A percentile compares a stretch with the other conserved stretches of the same genome.
phyloP scores from a whole-genome alignment of 2,797 vertebrate genomes.

The Coreius guichenoti region DNA sequence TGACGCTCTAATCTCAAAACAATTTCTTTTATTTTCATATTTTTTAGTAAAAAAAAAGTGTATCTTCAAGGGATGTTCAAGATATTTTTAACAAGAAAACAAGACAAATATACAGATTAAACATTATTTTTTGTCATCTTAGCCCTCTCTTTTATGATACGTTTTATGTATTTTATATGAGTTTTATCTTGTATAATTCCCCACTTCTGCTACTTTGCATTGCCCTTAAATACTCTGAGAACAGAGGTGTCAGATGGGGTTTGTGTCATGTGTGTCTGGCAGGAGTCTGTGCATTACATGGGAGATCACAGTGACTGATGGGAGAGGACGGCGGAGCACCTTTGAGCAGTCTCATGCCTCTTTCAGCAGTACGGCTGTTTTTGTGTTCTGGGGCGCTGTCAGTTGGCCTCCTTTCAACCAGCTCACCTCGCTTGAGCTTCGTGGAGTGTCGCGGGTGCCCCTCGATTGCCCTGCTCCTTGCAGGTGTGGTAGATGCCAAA shows the following conservation, averaged over 20 bases:
- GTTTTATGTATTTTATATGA: neutral
- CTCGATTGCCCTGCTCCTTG: slow-evolving; percentile 67
- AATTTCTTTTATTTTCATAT: neutral
- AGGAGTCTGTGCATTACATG: slow-evolving; percentile 77
- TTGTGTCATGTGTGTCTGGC: slow-evolving; percentile 50
- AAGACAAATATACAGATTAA: neutral
- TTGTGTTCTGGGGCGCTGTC: slow-evolving; percentile 78
- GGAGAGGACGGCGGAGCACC: slow-evolving; percentile 71
- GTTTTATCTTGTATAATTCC: neutral
- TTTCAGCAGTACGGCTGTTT: slow-evolving; percentile 82
- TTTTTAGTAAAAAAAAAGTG: neutral
- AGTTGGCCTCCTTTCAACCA: slow-evolving; percentile 73
- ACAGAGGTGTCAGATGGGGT: slow-evolving; percentile 49
- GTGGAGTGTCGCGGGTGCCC: slow-evolving; percentile 79
- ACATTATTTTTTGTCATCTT: neutral
- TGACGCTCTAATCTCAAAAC: neutral
- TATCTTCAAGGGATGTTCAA: neutral
- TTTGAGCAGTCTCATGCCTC: slow-evolving; percentile 73
- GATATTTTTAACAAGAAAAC: neutral
- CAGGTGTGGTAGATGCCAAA: slow-evolving; percentile 71
- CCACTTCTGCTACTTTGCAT: neutral
- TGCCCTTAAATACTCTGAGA: slow-evolving; percentile 43
- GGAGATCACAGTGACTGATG: slow-evolving; percentile 82
- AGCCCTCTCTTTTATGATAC: neutral
- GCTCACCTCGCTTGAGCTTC: slow-evolving; percentile 81